A percentile compares a stretch with the other conserved stretches of the same genome.
phyloP scores from a whole-genome alignment of 2,888 invertebrate species.

The Cheilosia variabilis region DNA sequence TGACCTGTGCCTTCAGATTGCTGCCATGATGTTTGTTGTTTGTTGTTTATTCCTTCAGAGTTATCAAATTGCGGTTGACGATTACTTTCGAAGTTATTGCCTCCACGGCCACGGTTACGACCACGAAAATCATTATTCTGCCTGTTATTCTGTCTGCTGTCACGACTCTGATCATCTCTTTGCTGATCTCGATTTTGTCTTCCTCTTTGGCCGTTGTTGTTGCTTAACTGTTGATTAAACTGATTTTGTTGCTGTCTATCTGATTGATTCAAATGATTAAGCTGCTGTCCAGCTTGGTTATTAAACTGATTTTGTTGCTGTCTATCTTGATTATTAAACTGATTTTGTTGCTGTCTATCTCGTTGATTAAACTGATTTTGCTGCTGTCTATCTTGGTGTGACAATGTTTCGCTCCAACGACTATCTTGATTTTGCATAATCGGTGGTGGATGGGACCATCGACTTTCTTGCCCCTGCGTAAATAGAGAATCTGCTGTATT shows the following conservation, averaged over 20 bases:
- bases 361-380: constrained; percentile 36
- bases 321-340: constrained; percentile 34
- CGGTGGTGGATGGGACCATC: constrained; percentile 57
- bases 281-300: background rate
- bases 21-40: constrained; percentile 50
- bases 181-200: constrained; percentile 31
- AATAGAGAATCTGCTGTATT: constrained; percentile 11
- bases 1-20: constrained; percentile 14
- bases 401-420: constrained; percentile 14
- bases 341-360: constrained; percentile 18
- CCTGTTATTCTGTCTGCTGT: constrained; percentile 31
- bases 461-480: constrained; percentile 18
- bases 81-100: constrained; percentile 22
- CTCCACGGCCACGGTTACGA: constrained; percentile 35
- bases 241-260: too few relatives aligned
- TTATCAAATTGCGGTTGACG: constrained; percentile 34
- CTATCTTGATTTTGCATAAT: constrained; percentile 37
- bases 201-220: constrained; percentile 11
- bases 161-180: constrained; percentile 33
- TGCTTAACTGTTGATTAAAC: constrained; percentile 7
- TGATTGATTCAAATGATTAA: constrained; percentile 38
- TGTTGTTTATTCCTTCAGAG: constrained; percentile 27
- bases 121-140: constrained; percentile 36
- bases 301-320: too few relatives aligned
- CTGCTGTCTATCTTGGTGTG: constrained; percentile 15